phyloP scores from a whole-genome alignment of 2,797 vertebrate species.

The Sebastes aleutianus region DNA sequence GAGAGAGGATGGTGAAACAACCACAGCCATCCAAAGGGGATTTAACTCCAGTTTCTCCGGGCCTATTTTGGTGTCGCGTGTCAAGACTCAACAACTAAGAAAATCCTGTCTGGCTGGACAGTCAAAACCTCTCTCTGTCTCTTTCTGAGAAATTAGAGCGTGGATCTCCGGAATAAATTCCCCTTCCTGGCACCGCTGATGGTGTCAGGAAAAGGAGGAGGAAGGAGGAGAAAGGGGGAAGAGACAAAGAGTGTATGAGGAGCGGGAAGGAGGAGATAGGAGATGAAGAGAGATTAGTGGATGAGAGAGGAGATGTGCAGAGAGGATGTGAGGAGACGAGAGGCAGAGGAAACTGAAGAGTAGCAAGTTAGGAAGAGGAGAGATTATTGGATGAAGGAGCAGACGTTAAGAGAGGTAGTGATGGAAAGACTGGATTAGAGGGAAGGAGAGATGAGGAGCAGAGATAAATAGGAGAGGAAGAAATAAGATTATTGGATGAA shows the following conservation, averaged over 20 bases:
- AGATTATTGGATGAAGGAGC: constrained; percentile 13
- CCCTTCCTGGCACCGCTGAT: constrained; percentile 39
- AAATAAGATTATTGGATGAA: background rate
- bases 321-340: constrained; percentile 20
- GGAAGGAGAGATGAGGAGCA: background rate
- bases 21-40: constrained; percentile 27
- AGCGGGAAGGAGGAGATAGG: constrained; percentile 16
- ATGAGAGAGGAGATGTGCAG: constrained; percentile 12
- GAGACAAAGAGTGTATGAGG: constrained; percentile 4
- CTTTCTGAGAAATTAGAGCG: constrained; percentile 42
- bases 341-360: background rate
- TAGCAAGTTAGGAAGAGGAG: background rate
- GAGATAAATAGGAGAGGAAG: background rate
- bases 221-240: constrained; percentile 2
- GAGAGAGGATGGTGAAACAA: constrained; percentile 32
- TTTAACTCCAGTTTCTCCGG: constrained; percentile 55
- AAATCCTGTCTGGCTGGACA: constrained; percentile 59
- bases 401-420: background rate
- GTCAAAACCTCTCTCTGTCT: constrained; percentile 30
- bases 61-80: constrained; percentile 52
- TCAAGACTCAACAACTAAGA: constrained; percentile 49
- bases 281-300: constrained; percentile 54
- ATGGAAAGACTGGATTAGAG: background rate
- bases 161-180: constrained; percentile 47
- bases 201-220: background rate